phyloP scores from a whole-genome alignment of 35 echinoderm and acorn worm genomes.

The Patiria miniata region DNA sequence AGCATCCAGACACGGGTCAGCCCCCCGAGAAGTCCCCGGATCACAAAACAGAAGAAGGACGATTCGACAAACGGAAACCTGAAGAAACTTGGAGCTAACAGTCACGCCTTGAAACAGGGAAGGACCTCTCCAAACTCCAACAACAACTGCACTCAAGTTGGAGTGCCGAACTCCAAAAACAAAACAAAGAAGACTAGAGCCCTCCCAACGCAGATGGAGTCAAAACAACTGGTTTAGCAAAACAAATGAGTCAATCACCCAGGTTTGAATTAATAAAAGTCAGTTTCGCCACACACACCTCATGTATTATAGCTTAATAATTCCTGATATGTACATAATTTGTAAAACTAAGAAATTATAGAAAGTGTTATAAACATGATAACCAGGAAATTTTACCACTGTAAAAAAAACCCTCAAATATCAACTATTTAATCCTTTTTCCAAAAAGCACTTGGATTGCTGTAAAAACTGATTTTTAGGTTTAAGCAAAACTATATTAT shows the following conservation, averaged over 20 bases:
- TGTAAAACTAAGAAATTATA: too few relatives aligned
- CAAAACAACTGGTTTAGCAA: background rate
- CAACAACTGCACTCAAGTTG: background rate
- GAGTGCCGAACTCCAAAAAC: background rate
- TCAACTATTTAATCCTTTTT: too few relatives aligned
- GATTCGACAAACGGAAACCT: conserved; percentile 1
- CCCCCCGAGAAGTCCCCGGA: background rate
- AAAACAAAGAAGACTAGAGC: background rate
- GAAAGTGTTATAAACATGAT: too few relatives aligned
- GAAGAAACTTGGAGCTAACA: background rate
- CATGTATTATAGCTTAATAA: too few relatives aligned
- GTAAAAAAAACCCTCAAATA: too few relatives aligned
- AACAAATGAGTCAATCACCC: background rate
- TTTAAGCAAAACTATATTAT: too few relatives aligned
- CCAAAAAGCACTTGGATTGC: too few relatives aligned
- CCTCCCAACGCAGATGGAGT: background rate
- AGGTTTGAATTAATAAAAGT: too few relatives aligned
- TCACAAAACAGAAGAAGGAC: background rate
- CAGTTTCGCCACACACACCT: too few relatives aligned
- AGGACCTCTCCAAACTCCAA: background rate
- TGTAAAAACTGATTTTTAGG: too few relatives aligned
- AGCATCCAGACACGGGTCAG: background rate
- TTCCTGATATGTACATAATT: too few relatives aligned
- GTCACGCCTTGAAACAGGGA: background rate
- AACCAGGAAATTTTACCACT: too few relatives aligned